Conservation (phyloP, 1,140 invertebrate species). For the Spodoptera frugiperda region DNA sequence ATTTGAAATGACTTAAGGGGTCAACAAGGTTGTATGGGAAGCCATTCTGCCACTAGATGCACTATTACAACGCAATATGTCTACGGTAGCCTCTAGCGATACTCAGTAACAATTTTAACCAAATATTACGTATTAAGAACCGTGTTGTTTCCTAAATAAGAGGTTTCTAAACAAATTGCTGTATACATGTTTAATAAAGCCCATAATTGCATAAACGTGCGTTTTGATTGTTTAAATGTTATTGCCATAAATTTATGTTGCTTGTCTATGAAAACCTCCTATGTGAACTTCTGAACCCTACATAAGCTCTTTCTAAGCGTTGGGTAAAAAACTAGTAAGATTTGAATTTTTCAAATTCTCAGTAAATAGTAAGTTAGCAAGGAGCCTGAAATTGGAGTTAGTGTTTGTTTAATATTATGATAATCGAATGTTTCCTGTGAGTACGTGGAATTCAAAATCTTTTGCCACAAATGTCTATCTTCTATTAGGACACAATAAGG, state of each 20-base stretch:
- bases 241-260: constrained; percentile 15
- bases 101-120: background rate
- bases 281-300: no score
- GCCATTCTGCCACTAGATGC: background rate
- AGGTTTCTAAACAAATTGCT: constrained; percentile 6
- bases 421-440: no score
- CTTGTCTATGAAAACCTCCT: background rate
- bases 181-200: constrained; percentile 19
- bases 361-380: no score
- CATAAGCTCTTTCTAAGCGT: no score
- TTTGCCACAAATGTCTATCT: no score
- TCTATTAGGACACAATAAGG: no score
- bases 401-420: no score
- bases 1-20: background rate
- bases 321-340: no score
- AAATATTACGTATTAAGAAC: constrained; percentile 5
- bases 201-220: background rate
- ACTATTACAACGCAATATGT: background rate
- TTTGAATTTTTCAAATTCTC: no score
- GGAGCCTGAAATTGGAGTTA: no score
- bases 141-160: constrained; percentile 14
- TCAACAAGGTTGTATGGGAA: background rate
- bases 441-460: no score
- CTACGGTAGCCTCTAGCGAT: background rate
- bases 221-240: constrained; percentile 24